These are phyloP conservation scores for Axis porcinus DNA, from an alignment of 2,113 vertebrate species.

Conservation along the genomic window DNA sequence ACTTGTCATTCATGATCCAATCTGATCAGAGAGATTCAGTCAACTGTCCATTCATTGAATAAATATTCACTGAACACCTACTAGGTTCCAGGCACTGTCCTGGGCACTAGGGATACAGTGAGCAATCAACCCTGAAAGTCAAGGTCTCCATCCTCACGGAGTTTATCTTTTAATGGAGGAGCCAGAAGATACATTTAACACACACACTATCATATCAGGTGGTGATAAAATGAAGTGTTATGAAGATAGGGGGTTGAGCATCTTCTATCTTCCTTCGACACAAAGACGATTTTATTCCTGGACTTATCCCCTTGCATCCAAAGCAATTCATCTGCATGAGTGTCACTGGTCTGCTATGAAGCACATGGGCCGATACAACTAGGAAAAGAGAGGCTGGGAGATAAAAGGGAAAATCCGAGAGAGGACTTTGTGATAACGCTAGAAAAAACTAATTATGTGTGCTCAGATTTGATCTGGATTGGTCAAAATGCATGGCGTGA, in stretches of 20 bases:
- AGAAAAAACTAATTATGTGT: slow-evolving; percentile 10
- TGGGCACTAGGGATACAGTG: neutral
- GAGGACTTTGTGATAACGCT: neutral
- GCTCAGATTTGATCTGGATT: slow-evolving; percentile 41
- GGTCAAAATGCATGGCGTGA: slow-evolving; percentile 35
- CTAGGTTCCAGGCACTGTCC: neutral
- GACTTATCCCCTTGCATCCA: rapidly evolving
- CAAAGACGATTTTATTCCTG: neutral
- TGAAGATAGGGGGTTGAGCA: neutral
- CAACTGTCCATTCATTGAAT: no score
- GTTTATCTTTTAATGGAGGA: neutral
- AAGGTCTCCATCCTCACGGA: neutral
- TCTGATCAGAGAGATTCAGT: neutral
- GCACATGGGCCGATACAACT: neutral
- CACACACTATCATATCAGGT: neutral
- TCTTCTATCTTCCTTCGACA: neutral
- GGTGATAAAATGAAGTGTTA: neutral
- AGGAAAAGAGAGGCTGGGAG: slow-evolving; percentile 24
- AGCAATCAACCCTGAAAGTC: neutral
- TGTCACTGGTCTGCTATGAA: neutral
- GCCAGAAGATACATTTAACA: neutral
- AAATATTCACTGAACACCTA: neutral
- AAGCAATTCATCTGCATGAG: neutral
- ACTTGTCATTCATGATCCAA: neutral
- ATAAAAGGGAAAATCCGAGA: neutral